phyloP scores from a whole-genome alignment of 2,888 invertebrate species.

The Acleris sparsana region DNA sequence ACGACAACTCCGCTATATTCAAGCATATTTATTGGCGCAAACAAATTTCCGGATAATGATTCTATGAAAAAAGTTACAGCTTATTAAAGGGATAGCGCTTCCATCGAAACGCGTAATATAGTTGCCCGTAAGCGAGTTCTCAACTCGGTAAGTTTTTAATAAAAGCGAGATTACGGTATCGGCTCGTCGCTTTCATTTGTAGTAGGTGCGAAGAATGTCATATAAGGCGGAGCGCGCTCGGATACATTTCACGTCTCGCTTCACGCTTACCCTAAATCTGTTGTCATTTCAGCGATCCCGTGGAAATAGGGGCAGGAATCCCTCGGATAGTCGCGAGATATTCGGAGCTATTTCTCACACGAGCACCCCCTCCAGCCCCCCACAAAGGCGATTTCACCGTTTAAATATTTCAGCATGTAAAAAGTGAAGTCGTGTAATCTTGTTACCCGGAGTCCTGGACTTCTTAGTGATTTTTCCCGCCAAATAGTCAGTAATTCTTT shows the following conservation, averaged over 20 bases:
- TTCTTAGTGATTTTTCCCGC: neutral
- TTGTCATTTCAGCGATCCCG: conserved; percentile 80
- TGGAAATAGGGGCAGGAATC: conserved; percentile 75
- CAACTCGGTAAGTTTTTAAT: conserved; percentile 73
- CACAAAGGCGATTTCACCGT: conserved; percentile 55
- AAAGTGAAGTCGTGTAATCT: conserved; percentile 70
- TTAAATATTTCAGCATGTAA: conserved; percentile 76
- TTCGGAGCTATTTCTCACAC: conserved; percentile 78
- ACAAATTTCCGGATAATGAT: conserved; percentile 26
- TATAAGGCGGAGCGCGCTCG: conserved; percentile 74
- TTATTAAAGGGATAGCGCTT: conserved; percentile 30
- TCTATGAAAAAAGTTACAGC: conserved; percentile 16
- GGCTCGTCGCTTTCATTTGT: conserved; percentile 71
- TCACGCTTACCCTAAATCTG: conserved; percentile 81
- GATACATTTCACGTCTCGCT: conserved; percentile 82
- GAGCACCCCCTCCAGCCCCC: conserved; percentile 49
- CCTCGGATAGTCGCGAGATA: conserved; percentile 75
- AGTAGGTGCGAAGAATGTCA: conserved; percentile 78
- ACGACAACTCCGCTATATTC: conserved; percentile 43
- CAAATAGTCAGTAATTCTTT: neutral
- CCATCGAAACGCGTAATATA: conserved; percentile 9
- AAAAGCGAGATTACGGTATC: conserved; percentile 74
- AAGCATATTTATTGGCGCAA: conserved; percentile 35
- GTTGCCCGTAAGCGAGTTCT: conserved; percentile 42
- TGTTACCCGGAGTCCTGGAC: conserved; percentile 52